These are phyloP conservation scores for Beroe forskalii DNA, from an alignment of 37 sponge, comb jelly and placozoan genomes.

Conservation along the genomic window DNA sequence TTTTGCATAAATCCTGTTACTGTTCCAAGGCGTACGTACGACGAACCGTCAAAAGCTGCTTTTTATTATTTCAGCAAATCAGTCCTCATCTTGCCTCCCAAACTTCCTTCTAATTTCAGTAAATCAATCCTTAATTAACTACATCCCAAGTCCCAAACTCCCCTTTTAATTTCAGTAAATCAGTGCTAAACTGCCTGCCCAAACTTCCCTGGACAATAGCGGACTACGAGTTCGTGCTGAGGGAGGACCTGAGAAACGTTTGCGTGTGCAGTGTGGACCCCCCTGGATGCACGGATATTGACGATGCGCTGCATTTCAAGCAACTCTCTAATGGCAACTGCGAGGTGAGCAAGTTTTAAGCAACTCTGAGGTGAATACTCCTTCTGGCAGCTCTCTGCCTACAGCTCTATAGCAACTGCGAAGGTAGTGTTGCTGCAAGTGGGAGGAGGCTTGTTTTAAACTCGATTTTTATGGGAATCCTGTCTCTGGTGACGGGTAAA, in stretches of 20 bases:
- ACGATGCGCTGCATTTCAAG: conserved; percentile 93
- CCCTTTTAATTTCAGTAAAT: conserved; percentile 72
- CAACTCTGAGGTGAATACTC: conserved; percentile 67
- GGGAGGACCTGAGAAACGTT: conserved; percentile 75
- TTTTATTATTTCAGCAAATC: too few species aligned
- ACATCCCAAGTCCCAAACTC: too few species aligned
- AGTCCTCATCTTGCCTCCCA: too few species aligned
- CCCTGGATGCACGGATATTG: conserved; percentile 99
- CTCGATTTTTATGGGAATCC: too few species aligned
- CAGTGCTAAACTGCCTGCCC: conserved; percentile 84
- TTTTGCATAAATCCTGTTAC: too few species aligned
- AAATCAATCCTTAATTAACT: conserved; percentile 77
- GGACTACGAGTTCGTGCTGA: conserved; percentile 68
- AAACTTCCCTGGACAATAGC: conserved; percentile 86
- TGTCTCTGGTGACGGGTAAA: too few species aligned
- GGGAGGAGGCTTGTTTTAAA: background rate
- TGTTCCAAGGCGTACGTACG: too few species aligned
- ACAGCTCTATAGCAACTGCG: background rate
- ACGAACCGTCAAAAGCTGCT: too few species aligned
- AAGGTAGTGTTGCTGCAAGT: background rate
- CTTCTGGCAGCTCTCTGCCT: background rate
- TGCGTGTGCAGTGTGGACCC: conserved; percentile 95
- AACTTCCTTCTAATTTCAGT: too few species aligned
- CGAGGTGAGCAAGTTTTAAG: too few species aligned
- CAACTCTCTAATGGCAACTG: conserved; percentile 77